Evolutionary conservation across 2,797 vertebrate species (phyloP).

Genomic region (Takifugu rubripes): DNA sequence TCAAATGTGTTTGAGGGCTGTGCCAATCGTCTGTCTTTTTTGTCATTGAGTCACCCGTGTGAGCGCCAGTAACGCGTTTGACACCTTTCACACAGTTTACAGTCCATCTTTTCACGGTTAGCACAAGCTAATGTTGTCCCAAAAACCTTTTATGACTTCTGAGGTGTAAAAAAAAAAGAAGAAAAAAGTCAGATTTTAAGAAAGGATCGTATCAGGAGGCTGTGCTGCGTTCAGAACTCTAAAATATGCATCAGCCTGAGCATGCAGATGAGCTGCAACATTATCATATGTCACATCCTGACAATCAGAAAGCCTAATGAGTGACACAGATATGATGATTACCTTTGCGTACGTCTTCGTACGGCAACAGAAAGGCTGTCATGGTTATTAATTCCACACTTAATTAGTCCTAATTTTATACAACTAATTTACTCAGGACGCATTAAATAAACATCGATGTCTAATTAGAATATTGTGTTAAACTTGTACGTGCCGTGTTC

Average conservation of each 20-base stretch:
- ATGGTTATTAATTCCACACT: conserved; percentile 68
- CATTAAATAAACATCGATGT: conserved; percentile 78
- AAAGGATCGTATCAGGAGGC: neutral
- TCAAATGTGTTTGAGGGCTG: conserved; percentile 53
- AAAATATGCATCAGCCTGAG: conserved; percentile 47
- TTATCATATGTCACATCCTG: conserved; percentile 60
- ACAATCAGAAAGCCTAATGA: conserved; percentile 70
- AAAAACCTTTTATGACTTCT: too few species aligned
- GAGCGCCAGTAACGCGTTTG: conserved; percentile 15
- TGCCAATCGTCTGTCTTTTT: conserved; percentile 68
- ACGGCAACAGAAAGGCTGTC: conserved; percentile 47
- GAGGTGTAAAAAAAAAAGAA: neutral
- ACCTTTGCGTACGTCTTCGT: conserved; percentile 59
- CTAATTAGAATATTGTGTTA: conserved; percentile 77
- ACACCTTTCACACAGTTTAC: conserved; percentile 16
- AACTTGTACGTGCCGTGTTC: conserved; percentile 50
- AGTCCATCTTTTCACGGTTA: conserved; percentile 7
- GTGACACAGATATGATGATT: conserved; percentile 68
- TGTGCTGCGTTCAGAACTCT: conserved; percentile 24
- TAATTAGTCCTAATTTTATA: conserved; percentile 79
- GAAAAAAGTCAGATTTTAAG: neutral
- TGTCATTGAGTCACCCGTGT: conserved; percentile 67
- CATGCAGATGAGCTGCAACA: conserved; percentile 42
- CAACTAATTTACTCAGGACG: conserved; percentile 74
- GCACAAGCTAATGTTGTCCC: too few species aligned